A percentile compares a stretch with the other conserved stretches of the same genome.
Conservation (phyloP, 2,888 invertebrate species). For the Dolichomitus sp. region DNA sequence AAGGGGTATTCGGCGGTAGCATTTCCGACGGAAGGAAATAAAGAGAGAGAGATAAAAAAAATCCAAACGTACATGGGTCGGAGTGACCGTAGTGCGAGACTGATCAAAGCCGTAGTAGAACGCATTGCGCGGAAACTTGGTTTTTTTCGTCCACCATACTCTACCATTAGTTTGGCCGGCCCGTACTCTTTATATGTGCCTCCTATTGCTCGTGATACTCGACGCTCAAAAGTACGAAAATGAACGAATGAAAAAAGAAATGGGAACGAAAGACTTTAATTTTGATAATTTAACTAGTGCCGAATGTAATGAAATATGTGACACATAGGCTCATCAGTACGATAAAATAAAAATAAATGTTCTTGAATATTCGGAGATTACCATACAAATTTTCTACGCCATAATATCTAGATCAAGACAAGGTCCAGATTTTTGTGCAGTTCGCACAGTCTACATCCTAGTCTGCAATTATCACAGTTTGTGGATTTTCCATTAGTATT, state of each 20-base stretch:
- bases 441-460: no score
- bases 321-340: neutral
- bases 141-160: conserved; percentile 37
- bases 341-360: neutral
- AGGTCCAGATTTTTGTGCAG: no score
- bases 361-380: no score
- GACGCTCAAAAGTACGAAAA: conserved; percentile 42
- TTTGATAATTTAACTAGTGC: neutral
- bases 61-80: neutral
- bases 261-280: neutral
- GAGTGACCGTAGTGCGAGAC: conserved; percentile 35
- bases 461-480: no score
- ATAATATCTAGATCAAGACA: no score
- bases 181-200: conserved; percentile 1
- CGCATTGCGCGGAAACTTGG: conserved; percentile 25
- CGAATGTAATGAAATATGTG: neutral
- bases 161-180: conserved; percentile 26
- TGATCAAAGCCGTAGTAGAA: conserved; percentile 56
- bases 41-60: conserved; percentile 5
- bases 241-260: conserved; percentile 34
- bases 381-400: no score
- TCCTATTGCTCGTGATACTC: conserved; percentile 17
- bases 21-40: conserved; percentile 27
- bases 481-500: no score
- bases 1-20: conserved; percentile 5